Conservation (phyloP, 2,113 vertebrate genomes). For the Nothoprocta perdicaria region DNA sequence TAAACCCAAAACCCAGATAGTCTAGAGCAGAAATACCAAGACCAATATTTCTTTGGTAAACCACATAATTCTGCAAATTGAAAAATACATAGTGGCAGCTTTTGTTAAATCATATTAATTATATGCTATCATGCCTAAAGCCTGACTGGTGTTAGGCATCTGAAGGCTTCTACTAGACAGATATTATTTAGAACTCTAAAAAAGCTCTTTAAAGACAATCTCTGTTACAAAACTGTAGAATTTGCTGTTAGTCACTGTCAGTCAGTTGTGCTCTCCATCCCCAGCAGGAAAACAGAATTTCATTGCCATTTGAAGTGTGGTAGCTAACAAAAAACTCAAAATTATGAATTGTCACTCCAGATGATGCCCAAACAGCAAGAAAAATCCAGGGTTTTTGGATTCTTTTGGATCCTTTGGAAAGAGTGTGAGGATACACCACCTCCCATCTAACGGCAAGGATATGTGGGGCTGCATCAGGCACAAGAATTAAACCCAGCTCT, state of each 20-base stretch:
- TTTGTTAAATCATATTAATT: conserved; percentile 57
- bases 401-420: background rate
- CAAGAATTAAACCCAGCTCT: background rate
- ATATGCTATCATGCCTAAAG: conserved; percentile 33
- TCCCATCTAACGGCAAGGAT: background rate
- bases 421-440: background rate
- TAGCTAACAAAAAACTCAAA: background rate
- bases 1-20: conserved; percentile 11
- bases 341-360: background rate
- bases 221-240: background rate
- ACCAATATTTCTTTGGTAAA: conserved; percentile 33
- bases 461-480: background rate
- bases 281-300: background rate
- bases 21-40: conserved; percentile 16
- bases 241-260: background rate
- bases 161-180: conserved; percentile 55
- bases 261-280: background rate
- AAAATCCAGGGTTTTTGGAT: background rate
- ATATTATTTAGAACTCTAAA: conserved; percentile 21
- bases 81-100: conserved; percentile 36
- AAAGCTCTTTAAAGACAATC: conserved; percentile 22
- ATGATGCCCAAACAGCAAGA: background rate
- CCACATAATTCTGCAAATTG: conserved; percentile 7
- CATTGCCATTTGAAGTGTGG: background rate
- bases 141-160: conserved; percentile 34